Base-by-base conservation (phyloP, 2,113 vertebrate species). In the Alosa alosa region DNA sequence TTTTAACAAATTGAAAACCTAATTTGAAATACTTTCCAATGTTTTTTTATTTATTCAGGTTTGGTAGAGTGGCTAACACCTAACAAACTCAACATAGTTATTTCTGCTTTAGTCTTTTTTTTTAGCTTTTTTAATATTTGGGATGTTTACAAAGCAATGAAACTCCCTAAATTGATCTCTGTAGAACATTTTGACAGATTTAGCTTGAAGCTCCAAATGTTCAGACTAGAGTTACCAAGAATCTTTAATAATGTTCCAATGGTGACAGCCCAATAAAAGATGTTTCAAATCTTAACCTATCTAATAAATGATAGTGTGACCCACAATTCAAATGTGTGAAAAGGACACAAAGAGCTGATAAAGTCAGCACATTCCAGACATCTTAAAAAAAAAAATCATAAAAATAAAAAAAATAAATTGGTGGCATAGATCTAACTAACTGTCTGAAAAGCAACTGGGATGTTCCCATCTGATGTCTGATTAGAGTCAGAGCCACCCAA, bases 391-490 rank as follows among this genome's bases (percentile, higher is more conserved):
- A 10, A 72, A 36, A 36, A 49, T 49, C 2, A 25, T 9, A n/a
- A 64, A 25, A 25, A 25, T 2, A 64, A n/a, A 64, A 6, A 64
- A n/a, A 64, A 22, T 25, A 57, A 15, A 57, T 57, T 36, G 25
- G 46, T 45, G 39, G 57, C 57, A 9, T 81, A 64, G 47, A 81
- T 72, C 39, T 50, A 10, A 82, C 64, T 31, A 10, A 82, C 64
- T 31, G 25, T 13, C 64, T 72, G 64, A 10, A 25, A 13, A 72
- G 64, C 64, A 72, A 72, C 81, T 52, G 22, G 47, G 75, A 84
- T 89, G 82, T 46, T 17, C 64, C 64, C 13, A 75, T 82, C 64
- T 68, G 45, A 64, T 84, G 57, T 83, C 52, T 55, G 31, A 90
- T 81, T 86, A 85, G 52, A 11, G 50, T 55, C 36, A 81, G 81